Evolutionary conservation across 2,888 invertebrate genomes (phyloP).

Genomic region (Drosophila multiciliata): DNA sequence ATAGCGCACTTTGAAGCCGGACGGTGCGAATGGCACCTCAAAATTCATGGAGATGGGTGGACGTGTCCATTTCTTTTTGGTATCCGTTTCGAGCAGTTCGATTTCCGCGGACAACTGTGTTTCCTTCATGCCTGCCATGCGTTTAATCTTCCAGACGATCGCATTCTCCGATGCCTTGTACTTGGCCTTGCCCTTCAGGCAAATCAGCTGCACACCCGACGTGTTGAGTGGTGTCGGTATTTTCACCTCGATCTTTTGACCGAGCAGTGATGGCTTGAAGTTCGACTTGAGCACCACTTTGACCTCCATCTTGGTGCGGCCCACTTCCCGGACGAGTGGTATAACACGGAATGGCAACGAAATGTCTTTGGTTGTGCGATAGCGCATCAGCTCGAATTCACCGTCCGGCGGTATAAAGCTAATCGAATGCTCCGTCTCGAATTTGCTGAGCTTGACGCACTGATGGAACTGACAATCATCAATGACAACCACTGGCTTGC

Average conservation of each 20-base stretch:
- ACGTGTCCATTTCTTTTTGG: constrained; percentile 99
- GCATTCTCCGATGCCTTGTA: constrained; percentile 99
- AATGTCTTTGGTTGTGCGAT: constrained; percentile 99
- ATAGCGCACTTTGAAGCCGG: constrained; percentile 99
- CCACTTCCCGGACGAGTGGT: constrained; percentile 98
- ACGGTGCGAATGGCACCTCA: constrained; percentile 99
- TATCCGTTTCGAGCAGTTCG: constrained; percentile 98
- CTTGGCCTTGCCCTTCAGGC: constrained; percentile 99
- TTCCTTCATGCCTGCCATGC: constrained; percentile 99
- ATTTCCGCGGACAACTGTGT: constrained; percentile 99
- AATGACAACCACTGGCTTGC: constrained; percentile 99
- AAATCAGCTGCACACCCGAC: constrained; percentile 99
- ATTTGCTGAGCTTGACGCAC: constrained; percentile 99
- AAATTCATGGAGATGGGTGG: constrained; percentile 99
- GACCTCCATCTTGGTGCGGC: constrained; percentile 99
- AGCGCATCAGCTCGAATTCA: constrained; percentile 99
- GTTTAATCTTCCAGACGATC: constrained; percentile 97
- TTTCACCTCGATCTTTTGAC: constrained; percentile 99
- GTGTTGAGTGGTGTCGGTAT: constrained; percentile 99
- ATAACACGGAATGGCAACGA: constrained; percentile 99
- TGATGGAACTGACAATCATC: constrained; percentile 99
- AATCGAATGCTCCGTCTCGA: constrained; percentile 99
- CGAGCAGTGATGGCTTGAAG: constrained; percentile 98
- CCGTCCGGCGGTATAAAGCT: constrained; percentile 99
- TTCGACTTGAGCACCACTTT: constrained; percentile 99